These are phyloP conservation scores for Tetrapedia diversipes DNA, from an alignment of 2,888 invertebrate species.

Conservation along the genomic window DNA sequence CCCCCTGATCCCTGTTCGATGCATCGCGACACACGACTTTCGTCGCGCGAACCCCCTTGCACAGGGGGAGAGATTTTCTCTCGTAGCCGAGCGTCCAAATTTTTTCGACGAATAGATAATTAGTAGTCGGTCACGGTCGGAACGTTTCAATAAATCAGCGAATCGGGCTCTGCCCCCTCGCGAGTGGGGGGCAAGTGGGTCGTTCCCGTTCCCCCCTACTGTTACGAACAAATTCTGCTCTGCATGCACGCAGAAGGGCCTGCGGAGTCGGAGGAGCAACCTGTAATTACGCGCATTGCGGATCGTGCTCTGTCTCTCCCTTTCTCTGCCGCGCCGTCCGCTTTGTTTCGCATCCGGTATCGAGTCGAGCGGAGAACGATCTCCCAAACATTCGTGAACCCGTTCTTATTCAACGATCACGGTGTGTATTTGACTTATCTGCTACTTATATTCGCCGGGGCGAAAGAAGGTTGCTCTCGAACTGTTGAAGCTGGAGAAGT, in stretches of 20 bases:
- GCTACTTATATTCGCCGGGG: background rate
- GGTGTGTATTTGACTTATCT: background rate
- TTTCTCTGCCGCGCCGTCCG: conserved; percentile 11
- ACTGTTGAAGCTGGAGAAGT: too few relatives aligned
- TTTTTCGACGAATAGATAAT: conserved; percentile 66
- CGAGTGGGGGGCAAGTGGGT: conserved; percentile 46
- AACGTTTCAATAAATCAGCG: conserved; percentile 67
- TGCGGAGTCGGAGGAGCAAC: conserved; percentile 59
- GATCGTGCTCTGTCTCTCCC: conserved; percentile 48
- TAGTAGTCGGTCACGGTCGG: conserved; percentile 53
- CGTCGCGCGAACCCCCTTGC: conserved; percentile 11
- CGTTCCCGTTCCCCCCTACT: conserved; percentile 37
- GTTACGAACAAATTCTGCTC: conserved; percentile 55
- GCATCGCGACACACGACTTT: conserved; percentile 29
- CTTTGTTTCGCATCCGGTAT: conserved; percentile 61
- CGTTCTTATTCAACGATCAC: conserved; percentile 11
- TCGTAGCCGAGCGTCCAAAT: background rate
- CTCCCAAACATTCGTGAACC: conserved; percentile 14
- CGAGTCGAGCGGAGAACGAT: conserved; percentile 26
- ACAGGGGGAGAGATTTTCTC: too few relatives aligned
- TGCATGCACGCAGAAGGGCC: conserved; percentile 59
- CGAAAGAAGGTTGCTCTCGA: background rate
- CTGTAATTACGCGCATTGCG: conserved; percentile 70
- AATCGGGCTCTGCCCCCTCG: conserved; percentile 52
- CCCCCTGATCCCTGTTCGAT: conserved; percentile 21